Base-by-base conservation (phyloP, 2,888 invertebrate genomes). In the Emmelina monodactyla region DNA sequence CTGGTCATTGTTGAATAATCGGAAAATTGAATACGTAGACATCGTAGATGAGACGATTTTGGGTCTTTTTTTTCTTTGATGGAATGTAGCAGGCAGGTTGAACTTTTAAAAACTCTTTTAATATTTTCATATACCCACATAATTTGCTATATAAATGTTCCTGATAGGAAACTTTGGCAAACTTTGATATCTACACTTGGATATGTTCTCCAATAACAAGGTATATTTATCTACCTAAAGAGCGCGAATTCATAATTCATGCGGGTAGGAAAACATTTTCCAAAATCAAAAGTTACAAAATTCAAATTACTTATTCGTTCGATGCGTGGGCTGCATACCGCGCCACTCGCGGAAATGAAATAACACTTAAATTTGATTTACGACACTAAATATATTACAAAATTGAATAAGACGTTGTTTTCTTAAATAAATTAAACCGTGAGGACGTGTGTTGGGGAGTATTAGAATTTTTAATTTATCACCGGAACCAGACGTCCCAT, bases 311-410 rank as follows among this genome's bases (percentile, higher is more conserved):
- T 75, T 72, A 70, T 69, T 75, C 72, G 72, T 65, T 61, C 68
- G 66, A 75, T 67, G 75, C 75, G 70, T 75, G 73, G 68, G 67
- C 69, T 63, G 58, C 60, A 58, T 55, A 51, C 60, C 48, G 46
- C 55, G n/a, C n/a, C n/a, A n/a, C n/a, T n/a, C n/a, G n/a, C 72
- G 79, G 79, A 79, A 79, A 79, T 79, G 78, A 78, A 79, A 79
- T 68, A 75, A 73, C 66, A 73, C 75, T 78, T 79, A 72, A 71
- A 71, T 55, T 47, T 78, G 79, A 79, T 79, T 79, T 79, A 79
- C 66, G 62, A 47, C 51, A 50, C 62, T 69, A 71, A 75, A 76
- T 78, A 65, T 65, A 70, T 72, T 68, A 60, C 68, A 69, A 67
- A 70, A 64, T 11, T 59, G 66, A 62, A 69, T 72, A 65, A 73